These are phyloP conservation scores for Neoitamus cyanurus DNA, from an alignment of 2,888 invertebrate species.

Conservation along the genomic window DNA sequence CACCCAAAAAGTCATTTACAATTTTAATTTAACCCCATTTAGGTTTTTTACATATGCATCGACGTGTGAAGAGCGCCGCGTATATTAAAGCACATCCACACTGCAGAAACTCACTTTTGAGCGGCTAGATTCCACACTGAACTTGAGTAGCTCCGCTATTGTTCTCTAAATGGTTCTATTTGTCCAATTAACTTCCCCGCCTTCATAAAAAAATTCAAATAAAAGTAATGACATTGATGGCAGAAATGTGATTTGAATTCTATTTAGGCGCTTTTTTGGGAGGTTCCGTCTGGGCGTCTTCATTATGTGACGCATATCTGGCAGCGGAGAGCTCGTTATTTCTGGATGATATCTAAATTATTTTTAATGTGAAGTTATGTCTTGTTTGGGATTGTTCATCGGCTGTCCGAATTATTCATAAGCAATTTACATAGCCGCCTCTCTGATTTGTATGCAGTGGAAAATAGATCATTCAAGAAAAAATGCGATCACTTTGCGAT, in stretches of 20 bases:
- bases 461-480: constrained; percentile 22
- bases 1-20: constrained; percentile 35
- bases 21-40: constrained; percentile 44
- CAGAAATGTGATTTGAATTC: constrained; percentile 28
- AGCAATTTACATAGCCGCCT: constrained; percentile 51
- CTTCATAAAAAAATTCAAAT: constrained; percentile 42
- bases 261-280: background rate
- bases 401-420: constrained; percentile 52
- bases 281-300: background rate
- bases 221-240: constrained; percentile 13
- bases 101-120: background rate
- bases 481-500: constrained; percentile 47
- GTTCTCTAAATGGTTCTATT: constrained; percentile 53
- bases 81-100: constrained; percentile 15
- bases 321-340: constrained; percentile 16
- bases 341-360: constrained; percentile 51
- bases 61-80: background rate
- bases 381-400: constrained; percentile 51
- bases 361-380: constrained; percentile 52
- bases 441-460: constrained; percentile 45
- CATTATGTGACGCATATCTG: background rate
- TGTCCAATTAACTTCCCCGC: constrained; percentile 51
- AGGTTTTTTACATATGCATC: background rate
- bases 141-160: constrained; percentile 47
- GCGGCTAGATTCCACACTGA: background rate